Evolutionary conservation across 1,140 invertebrate genomes (phyloP), one percentile per base, ranked within the genome.

Genomic region (Thaumetopoea pityocampa): DNA sequence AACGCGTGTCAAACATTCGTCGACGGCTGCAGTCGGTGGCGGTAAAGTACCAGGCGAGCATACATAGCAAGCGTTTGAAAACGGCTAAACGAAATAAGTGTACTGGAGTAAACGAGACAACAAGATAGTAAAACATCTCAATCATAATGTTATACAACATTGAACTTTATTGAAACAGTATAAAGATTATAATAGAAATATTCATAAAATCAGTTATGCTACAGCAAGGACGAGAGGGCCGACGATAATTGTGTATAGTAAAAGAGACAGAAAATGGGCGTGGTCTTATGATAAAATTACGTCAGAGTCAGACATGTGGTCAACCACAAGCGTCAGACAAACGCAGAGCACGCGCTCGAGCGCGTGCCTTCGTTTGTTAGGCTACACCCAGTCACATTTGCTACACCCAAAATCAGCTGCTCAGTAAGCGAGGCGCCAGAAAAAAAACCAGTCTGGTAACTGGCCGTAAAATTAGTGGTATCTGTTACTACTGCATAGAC

Each of bases 41-140:
- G 80, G 77, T 73, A 82, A 84, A 80, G 54, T 79, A 84, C 78
- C 65, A 84, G 80, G 80, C 64, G 51, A 66, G 29, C 72, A 84
- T 71, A 66, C 52, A 26, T 24, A 11, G 29, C 7, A 37, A 44
- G 55, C 45, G 63, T 32, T 63, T 36, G 18, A n/a, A 36, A 37
- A 30, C 15, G 35, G 17, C 19, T 34, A 29, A 61, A 36, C 16
- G 54, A 54, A 52, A 63, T 41, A 43, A 32, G 27, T 5, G 50
- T 58, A 63, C 43, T 27, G 32, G 29, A 43, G 28, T 24, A 20
- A 47, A 14, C 15, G 50, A 54, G 53, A 59, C 28, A 29, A 36
- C 36, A 44, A 32, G 15, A 52, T 14, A 41, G 18, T 27, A 45
- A 22, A 20, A 43, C 40, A 22, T 30, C 30, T 36, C 8, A 7